phyloP scores from a whole-genome alignment of 2,888 invertebrate genomes.

The Balanococcus diminutus region DNA sequence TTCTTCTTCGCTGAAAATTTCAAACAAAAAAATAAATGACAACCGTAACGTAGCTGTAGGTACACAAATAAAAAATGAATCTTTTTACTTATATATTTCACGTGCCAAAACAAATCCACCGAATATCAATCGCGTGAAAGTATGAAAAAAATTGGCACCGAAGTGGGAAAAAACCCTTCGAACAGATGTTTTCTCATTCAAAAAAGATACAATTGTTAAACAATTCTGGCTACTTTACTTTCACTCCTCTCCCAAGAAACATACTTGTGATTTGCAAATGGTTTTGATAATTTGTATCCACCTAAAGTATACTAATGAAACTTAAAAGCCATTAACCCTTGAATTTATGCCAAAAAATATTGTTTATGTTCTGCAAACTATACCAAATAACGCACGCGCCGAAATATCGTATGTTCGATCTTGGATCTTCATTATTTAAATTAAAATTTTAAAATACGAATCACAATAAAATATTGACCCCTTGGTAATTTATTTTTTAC shows the following conservation, averaged over 20 bases:
- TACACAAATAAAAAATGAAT: not conserved
- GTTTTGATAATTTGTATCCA: constrained; percentile 36
- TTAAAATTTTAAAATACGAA: not conserved
- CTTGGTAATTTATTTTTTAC: not conserved
- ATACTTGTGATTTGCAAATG: not conserved
- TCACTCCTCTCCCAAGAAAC: not conserved
- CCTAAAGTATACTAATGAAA: constrained; percentile 40
- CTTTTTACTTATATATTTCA: not conserved
- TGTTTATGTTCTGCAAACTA: constrained; percentile 44
- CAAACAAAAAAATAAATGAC: not conserved
- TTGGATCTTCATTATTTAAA: not conserved
- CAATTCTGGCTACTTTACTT: not conserved
- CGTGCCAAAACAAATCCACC: constrained; percentile 47
- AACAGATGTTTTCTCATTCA: constrained; percentile 44
- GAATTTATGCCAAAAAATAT: constrained; percentile 29
- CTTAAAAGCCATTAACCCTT: constrained; percentile 45
- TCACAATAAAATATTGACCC: not conserved
- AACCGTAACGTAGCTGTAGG: too few relatives aligned
- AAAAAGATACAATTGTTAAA: constrained; percentile 8
- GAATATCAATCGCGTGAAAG: not conserved
- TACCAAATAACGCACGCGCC: constrained; percentile 25
- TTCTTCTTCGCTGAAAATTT: not conserved
- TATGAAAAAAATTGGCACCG: constrained; percentile 19
- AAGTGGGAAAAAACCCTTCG: not conserved
- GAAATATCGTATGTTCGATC: not conserved